Percentiles rank a stretch among this genome's conserved stretches.
Evolutionary conservation across 2,797 vertebrate species (phyloP).

Genomic region (Antrozous pallidus): DNA sequence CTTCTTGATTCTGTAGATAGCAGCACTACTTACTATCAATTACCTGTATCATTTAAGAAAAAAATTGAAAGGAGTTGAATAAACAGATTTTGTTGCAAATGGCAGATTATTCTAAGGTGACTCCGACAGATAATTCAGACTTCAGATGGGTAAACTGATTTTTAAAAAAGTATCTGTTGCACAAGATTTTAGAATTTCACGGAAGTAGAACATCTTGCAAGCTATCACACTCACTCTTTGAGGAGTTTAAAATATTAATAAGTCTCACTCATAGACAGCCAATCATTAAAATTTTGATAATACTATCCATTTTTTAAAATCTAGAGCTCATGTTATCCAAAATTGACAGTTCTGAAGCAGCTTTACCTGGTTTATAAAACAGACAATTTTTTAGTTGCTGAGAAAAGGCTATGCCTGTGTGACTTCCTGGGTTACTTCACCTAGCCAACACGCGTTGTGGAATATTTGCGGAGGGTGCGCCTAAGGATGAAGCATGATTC

Average conservation of each 20-base stretch:
- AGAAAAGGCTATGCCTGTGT: neutral
- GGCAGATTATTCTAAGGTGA: constrained; percentile 8
- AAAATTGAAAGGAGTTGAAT: constrained; percentile 44
- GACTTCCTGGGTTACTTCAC: constrained; percentile 2
- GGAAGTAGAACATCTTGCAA: constrained; percentile 22
- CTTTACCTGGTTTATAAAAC: constrained; percentile 31
- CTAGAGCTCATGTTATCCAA: neutral
- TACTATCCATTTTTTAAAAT: constrained; percentile 2
- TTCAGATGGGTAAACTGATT: constrained; percentile 6
- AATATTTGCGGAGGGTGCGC: constrained; percentile 6
- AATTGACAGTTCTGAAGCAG: constrained; percentile 1
- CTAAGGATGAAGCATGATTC: neutral
- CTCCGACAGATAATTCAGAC: constrained; percentile 11
- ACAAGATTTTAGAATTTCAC: constrained; percentile 44
- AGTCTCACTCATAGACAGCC: neutral
- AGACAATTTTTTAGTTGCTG: neutral
- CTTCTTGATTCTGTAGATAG: neutral
- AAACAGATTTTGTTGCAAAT: constrained; percentile 49
- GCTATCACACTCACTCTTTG: neutral
- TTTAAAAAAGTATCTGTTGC: neutral
- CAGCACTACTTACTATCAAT: constrained; percentile 18
- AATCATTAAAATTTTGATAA: constrained; percentile 32
- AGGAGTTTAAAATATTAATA: neutral
- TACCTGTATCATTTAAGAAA: constrained; percentile 16
- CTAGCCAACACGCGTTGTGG: neutral